Evolutionary conservation across 2,797 vertebrate genomes (phyloP).

Genomic region (Scyliorhinus canicula): DNA sequence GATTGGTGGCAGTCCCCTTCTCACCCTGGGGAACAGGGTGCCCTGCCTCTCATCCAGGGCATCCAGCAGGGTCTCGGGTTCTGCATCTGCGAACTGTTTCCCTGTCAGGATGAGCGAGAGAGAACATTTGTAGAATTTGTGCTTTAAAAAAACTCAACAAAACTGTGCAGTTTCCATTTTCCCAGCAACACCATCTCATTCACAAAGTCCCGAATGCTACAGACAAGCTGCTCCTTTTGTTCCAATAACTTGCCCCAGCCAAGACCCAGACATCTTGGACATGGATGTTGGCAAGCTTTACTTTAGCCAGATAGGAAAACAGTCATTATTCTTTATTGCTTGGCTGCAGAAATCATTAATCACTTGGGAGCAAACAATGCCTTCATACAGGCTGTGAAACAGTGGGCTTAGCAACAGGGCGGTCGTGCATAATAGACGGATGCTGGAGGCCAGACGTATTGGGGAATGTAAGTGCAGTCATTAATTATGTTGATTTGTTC

Average conservation of each 20-base stretch:
- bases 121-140: neutral
- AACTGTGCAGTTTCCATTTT: neutral
- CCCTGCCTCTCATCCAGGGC: no score
- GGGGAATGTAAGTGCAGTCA: neutral
- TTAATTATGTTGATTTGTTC: neutral
- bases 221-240: neutral
- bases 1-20: no score
- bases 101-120: neutral
- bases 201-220: neutral
- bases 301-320: neutral
- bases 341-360: neutral
- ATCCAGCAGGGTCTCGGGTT: no score
- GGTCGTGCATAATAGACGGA: neutral
- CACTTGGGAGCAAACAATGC: constrained; percentile 20
- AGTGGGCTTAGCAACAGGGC: neutral
- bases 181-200: neutral
- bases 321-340: constrained; percentile 12
- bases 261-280: constrained; percentile 2
- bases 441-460: neutral
- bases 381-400: neutral
- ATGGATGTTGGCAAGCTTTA: neutral
- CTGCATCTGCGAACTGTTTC: no score
- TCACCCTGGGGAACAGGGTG: no score
- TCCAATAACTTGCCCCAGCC: neutral
- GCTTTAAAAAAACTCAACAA: neutral